These are phyloP conservation scores for Ceyx cyanopectus DNA, from an alignment of 2,113 vertebrate species.

Conservation along the genomic window DNA sequence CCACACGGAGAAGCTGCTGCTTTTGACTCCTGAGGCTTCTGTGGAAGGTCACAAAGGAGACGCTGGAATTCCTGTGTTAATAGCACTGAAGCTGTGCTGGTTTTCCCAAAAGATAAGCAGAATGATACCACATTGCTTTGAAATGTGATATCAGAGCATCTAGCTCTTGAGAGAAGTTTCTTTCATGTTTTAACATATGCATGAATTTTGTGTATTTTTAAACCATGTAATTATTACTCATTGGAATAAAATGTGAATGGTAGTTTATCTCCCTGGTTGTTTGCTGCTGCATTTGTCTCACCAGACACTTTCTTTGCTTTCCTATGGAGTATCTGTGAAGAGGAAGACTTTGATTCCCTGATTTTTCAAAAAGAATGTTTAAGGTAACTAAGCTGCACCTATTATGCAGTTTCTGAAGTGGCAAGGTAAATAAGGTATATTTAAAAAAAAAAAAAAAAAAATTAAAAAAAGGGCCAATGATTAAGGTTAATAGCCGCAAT, in stretches of 20 bases:
- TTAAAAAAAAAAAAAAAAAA: too few species aligned
- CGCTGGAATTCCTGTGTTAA: conserved; percentile 26
- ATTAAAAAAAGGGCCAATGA: too few species aligned
- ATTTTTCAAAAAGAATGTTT: background rate
- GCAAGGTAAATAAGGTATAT: background rate
- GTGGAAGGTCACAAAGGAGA: background rate
- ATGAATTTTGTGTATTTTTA: background rate
- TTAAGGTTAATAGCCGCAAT: too few species aligned
- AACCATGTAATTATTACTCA: background rate
- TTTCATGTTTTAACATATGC: conserved; percentile 1
- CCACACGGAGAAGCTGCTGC: background rate
- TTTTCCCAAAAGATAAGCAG: conserved; percentile 43
- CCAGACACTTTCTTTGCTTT: background rate
- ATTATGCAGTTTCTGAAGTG: background rate
- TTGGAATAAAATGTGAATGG: background rate
- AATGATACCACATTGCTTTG: background rate
- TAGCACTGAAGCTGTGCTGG: background rate
- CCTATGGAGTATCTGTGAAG: background rate
- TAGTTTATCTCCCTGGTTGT: background rate
- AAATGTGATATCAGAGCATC: conserved; percentile 25
- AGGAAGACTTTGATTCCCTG: background rate
- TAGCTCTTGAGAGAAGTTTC: background rate
- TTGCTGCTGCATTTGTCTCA: background rate
- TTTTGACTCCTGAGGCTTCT: conserved; percentile 12
- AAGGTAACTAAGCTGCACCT: background rate